Evolutionary conservation across 2,888 invertebrate genomes (phyloP).

Genomic region (Beris chalybata): DNA sequence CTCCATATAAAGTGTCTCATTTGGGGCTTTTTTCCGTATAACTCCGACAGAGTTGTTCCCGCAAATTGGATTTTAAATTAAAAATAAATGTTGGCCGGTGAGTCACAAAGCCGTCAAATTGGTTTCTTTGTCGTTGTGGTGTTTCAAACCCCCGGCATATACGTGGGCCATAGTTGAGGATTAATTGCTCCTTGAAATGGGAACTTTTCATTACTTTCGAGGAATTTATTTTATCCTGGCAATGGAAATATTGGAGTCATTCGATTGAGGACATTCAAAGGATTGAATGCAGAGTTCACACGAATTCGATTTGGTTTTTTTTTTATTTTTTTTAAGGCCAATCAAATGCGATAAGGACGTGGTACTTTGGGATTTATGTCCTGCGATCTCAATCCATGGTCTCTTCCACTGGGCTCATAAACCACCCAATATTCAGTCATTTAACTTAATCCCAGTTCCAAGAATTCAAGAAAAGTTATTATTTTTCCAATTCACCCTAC

Average conservation of each 20-base stretch:
- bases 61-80: conserved; percentile 44
- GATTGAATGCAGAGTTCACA: neutral
- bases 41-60: conserved; percentile 39
- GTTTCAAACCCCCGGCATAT: conserved; percentile 39
- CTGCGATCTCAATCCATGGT: too few relatives aligned
- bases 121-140: conserved; percentile 42
- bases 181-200: conserved; percentile 9
- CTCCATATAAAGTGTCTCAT: conserved; percentile 34
- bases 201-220: neutral
- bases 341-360: too few relatives aligned
- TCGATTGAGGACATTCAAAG: neutral
- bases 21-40: conserved; percentile 24
- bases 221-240: neutral
- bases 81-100: conserved; percentile 43
- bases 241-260: neutral
- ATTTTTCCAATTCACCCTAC: too few relatives aligned
- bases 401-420: too few relatives aligned
- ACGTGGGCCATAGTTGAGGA: conserved; percentile 37
- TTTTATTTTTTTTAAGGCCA: too few relatives aligned
- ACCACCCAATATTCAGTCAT: too few relatives aligned
- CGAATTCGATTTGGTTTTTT: neutral
- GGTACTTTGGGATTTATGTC: too few relatives aligned
- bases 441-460: too few relatives aligned
- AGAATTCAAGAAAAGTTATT: too few relatives aligned
- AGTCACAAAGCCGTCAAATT: conserved; percentile 43